Conservation (phyloP, 2,113 vertebrate genomes). For the Rafetus swinhoei region DNA sequence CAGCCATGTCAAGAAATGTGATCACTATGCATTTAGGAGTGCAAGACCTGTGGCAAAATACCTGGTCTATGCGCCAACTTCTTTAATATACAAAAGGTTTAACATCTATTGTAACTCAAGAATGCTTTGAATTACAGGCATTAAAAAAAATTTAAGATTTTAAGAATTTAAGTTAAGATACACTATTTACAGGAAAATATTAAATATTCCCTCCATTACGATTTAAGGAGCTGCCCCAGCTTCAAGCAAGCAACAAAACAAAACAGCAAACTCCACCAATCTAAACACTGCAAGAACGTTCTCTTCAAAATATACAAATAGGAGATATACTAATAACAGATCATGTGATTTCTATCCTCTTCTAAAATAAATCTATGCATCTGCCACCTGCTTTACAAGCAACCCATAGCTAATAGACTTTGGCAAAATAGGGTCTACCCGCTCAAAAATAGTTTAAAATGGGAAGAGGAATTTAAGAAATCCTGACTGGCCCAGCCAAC, state of each 20-base stretch:
- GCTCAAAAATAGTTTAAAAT: too few relatives aligned
- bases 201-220: fast-evolving
- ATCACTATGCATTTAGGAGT: neutral
- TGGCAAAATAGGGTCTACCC: too few relatives aligned
- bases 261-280: neutral
- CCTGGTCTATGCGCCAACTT: neutral
- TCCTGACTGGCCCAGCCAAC: neutral
- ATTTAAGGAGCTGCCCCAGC: neutral
- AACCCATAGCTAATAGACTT: neutral
- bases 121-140: neutral
- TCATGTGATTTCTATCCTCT: too few relatives aligned
- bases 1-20: neutral
- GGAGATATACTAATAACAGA: neutral
- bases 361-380: neutral
- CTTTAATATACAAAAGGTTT: neutral
- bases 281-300: too few relatives aligned
- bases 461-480: neutral
- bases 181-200: neutral
- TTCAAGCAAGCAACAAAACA: neutral
- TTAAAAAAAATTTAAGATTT: too few relatives aligned
- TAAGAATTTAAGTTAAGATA: too few relatives aligned
- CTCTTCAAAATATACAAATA: neutral
- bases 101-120: neutral
- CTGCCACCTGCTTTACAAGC: neutral
- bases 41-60: neutral